Conservation (phyloP, 1,140 invertebrate genomes). For the Portunus trituberculatus region DNA sequence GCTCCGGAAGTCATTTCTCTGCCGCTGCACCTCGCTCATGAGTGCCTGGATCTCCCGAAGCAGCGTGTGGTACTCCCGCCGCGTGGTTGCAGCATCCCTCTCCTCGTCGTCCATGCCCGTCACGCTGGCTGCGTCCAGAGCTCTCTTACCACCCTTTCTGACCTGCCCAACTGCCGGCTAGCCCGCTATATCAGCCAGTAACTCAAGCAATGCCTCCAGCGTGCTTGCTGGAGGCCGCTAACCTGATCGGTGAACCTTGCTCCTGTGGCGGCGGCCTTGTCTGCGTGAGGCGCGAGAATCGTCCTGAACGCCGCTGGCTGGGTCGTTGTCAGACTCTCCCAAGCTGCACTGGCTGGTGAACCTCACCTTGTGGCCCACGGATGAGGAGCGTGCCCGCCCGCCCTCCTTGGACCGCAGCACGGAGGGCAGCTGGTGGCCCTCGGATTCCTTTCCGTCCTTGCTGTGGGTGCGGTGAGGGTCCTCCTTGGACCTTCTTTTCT, state of each 20-base stretch:
- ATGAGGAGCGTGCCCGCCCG: constrained; percentile 46
- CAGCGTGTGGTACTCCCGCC: constrained; percentile 50
- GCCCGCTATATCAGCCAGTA: not conserved
- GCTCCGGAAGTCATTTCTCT: constrained; percentile 59
- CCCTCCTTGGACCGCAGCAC: constrained; percentile 15
- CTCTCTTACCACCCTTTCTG: not conserved
- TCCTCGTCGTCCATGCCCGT: constrained; percentile 32
- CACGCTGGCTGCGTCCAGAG: constrained; percentile 48
- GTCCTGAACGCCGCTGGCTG: not conserved
- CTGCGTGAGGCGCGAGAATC: not conserved
- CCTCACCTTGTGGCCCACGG: constrained; percentile 64
- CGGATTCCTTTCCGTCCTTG: not conserved
- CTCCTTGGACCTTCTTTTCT: not conserved
- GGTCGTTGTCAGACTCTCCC: constrained; percentile 44
- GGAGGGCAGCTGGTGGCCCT: constrained; percentile 33
- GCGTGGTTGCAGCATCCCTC: not conserved
- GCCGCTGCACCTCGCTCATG: constrained; percentile 57
- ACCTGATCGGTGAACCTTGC: constrained; percentile 60
- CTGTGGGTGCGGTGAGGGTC: not conserved
- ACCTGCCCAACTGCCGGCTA: not conserved
- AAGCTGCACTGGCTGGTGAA: constrained; percentile 59
- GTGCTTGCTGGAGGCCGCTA: constrained; percentile 37
- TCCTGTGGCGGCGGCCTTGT: constrained; percentile 49
- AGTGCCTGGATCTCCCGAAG: constrained; percentile 64
- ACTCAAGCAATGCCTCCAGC: not conserved